Evolutionary conservation across 2,888 invertebrate species (phyloP), one percentile per base, ranked within the genome.

Genomic region (Lasioglossum vierecki): DNA sequence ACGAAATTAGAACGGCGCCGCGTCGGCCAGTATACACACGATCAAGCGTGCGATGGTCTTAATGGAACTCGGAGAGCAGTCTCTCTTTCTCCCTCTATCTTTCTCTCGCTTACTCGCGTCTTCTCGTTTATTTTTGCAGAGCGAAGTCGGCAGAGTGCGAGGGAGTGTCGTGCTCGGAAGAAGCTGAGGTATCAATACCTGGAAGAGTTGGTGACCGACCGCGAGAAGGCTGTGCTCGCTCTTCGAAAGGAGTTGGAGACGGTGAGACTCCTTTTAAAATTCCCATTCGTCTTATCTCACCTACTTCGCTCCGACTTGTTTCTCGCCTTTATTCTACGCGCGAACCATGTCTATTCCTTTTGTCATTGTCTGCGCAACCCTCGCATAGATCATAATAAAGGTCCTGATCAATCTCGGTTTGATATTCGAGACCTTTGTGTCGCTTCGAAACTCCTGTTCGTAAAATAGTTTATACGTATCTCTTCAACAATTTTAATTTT

Each of bases 121-220:
- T 80, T 53, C 15, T 44, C 49, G 53, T 79, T 91, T 90, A 87
- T 83, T 85, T 90, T 95, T 96, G 39, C 95, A 98, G 99, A 99
- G 95, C 97, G 99, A 87, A 99, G 99, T 95, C 96, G 99, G 91
- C 99, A 99, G 96, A 99, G 99, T 95, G 99, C 99, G 90, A 96
- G 99, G 92, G 99, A 99, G 96, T 99, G 99, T 95, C 97, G 99
- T 89, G 99, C 99, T 73, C 96, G 99, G 78, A 99, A 99, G 96
- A 99, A 99, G 95, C 96, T 99, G 87, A 97, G 99, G 78, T 99
- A 99, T 95, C 99, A 99, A 95, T 99, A 99, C 94, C 96, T 99
- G 89, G 99, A 99, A 95, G 99, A 99, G 95, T 95, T 99, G 89
- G 99, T 99, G 5, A 96, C 98, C 0, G 98, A 99, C 95, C 96